phyloP scores from a whole-genome alignment of 2,797 vertebrate genomes.

The Emydoidea blandingii region DNA sequence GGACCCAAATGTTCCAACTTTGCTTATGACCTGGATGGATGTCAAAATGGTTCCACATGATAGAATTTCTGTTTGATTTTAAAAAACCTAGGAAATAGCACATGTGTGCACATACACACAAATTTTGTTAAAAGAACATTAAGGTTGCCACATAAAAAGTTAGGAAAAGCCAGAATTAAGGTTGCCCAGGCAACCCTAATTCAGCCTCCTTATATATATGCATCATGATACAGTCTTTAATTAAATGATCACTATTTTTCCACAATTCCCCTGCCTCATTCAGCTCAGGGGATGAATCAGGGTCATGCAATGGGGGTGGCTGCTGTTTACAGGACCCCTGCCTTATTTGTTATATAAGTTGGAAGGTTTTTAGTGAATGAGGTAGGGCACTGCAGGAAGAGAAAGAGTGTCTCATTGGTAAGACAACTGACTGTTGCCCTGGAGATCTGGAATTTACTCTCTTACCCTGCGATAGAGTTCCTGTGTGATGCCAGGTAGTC shows the following conservation, averaged over 20 bases:
- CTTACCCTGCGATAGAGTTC: not conserved
- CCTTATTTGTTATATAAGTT: not conserved
- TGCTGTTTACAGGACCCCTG: too few species aligned
- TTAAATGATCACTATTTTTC: not conserved
- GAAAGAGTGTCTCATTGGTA: not conserved
- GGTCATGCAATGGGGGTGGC: not conserved
- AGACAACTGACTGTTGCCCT: not conserved
- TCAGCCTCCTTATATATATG: not conserved
- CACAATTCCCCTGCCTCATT: not conserved
- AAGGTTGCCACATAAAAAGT: not conserved
- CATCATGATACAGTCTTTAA: not conserved
- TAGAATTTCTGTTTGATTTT: not conserved
- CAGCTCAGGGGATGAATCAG: not conserved
- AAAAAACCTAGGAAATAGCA: fast-evolving
- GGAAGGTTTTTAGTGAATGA: not conserved
- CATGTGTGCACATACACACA: too few species aligned
- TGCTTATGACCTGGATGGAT: not conserved
- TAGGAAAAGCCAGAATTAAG: not conserved
- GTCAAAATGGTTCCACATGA: conserved; percentile 7
- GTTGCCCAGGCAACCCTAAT: not conserved
- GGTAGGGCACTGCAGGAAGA: not conserved
- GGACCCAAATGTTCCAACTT: too few species aligned
- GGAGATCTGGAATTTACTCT: not conserved
- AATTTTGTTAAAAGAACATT: not conserved
- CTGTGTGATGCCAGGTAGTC: not conserved